Evolutionary conservation across 92 coral and sea anemone genomes (phyloP).

Genomic region (Paragorgia papillata): DNA sequence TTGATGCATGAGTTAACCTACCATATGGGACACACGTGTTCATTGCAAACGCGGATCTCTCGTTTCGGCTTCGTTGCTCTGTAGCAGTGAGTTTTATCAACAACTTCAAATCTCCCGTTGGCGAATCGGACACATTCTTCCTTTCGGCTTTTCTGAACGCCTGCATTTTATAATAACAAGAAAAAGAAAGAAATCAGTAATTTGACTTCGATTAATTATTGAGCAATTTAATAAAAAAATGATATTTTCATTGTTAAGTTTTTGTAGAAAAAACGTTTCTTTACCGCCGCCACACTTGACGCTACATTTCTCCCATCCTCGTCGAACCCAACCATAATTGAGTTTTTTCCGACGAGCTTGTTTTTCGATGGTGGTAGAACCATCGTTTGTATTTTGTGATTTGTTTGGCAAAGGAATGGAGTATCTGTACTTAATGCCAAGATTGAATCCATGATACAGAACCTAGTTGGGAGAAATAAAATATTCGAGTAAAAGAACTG

Average conservation of each 20-base stretch:
- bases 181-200: not conserved
- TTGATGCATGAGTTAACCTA: constrained; percentile 23
- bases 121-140: constrained; percentile 82
- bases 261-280: too few species aligned
- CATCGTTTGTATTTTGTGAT: constrained; percentile 9
- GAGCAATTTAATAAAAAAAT: too few species aligned
- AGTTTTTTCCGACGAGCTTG: constrained; percentile 43
- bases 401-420: constrained; percentile 74
- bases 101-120: constrained; percentile 70
- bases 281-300: constrained; percentile 84
- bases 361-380: not conserved
- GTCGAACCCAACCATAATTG: constrained; percentile 83
- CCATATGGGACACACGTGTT: constrained; percentile 91
- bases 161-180: constrained; percentile 37
- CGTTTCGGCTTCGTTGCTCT: constrained; percentile 87
- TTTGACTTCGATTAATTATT: too few species aligned
- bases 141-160: constrained; percentile 78
- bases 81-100: constrained; percentile 63
- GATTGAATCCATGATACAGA: constrained; percentile 84
- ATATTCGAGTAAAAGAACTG: too few species aligned
- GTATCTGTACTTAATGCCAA: constrained; percentile 90
- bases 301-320: constrained; percentile 86
- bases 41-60: constrained; percentile 83
- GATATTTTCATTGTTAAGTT: too few species aligned
- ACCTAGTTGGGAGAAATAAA: constrained; percentile 52